phyloP scores from a whole-genome alignment of 2,113 vertebrate genomes.

The Dipodomys merriami region DNA sequence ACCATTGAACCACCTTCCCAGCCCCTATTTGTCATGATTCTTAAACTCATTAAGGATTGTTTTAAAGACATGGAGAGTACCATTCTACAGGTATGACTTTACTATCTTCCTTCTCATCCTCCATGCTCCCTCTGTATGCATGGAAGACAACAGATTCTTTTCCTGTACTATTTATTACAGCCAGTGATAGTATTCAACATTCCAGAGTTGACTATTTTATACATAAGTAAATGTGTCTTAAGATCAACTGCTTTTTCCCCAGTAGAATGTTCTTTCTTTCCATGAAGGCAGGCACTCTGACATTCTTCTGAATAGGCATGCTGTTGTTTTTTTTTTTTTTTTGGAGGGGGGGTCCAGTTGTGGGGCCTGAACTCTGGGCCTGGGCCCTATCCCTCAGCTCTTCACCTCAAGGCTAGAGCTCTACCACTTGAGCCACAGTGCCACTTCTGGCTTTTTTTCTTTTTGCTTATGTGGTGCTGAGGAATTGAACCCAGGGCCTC shows the following conservation, averaged over 20 bases:
- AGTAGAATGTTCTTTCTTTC: constrained; percentile 98
- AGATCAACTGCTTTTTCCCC: constrained; percentile 98
- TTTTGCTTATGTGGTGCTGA: too few species aligned
- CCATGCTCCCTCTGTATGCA: constrained; percentile 92
- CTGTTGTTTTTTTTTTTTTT: constrained; percentile 64
- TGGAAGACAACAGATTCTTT: constrained; percentile 99
- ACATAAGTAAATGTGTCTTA: constrained; percentile 96
- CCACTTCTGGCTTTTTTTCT: too few species aligned
- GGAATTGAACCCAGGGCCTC: too few species aligned
- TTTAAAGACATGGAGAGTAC: constrained; percentile 99
- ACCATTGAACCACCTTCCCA: too few species aligned
- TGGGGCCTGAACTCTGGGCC: too few species aligned
- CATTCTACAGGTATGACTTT: constrained; percentile 92
- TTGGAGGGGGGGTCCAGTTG: too few species aligned
- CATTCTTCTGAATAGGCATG: constrained; percentile 95
- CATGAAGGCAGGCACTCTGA: constrained; percentile 94
- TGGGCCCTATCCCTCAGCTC: too few species aligned
- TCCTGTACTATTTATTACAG: constrained; percentile 98
- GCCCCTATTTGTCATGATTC: constrained; percentile 94
- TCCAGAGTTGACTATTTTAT: constrained; percentile 97
- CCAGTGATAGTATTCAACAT: constrained; percentile 96
- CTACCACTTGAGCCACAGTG: too few species aligned
- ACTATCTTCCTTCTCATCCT: constrained; percentile 84
- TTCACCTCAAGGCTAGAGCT: too few species aligned
- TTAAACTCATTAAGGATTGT: constrained; percentile 99